Base-by-base conservation (phyloP, 1,140 invertebrate genomes). In the Drosophila seguyi region DNA sequence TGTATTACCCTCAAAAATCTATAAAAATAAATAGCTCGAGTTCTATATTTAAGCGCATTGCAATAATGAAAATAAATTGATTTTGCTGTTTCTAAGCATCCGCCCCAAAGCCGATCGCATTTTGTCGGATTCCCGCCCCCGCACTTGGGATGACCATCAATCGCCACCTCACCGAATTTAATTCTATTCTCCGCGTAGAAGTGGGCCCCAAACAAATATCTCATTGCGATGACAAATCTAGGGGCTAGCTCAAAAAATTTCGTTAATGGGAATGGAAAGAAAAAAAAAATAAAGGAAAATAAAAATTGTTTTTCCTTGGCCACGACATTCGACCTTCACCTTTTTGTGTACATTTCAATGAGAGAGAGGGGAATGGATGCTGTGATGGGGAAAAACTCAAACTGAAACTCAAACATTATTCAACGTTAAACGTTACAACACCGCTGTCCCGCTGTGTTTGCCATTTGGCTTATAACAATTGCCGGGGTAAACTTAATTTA, bases 401-500 rank as follows among this genome's bases (percentile, higher is more conserved):
- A 48, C 44, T 14, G 25, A 71, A 47, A 55, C 31, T 34, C 18
- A 74, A 66, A 61, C 52, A 74, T 53, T 78, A 60, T 81, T 79
- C 60, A 71, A 81, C 59, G 52, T 81, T 81, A 81, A 79, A 62
- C 44, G 57, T 68, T 75, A 69, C 63, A 66, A 44, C 56, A 55
- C 13, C 47, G 47, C 22, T 25, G 5, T 45, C 62, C 66, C 66
- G 66, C 66, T 69, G 45, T 65, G 59, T 62, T 84, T 82, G 81
- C 77, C 82, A 81, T 85, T 84, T 85, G 78, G 82, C 81, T 75
- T 86, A 56, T 74, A 80, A 75, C 85, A 90, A 88, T 84, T 74
- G 77, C 61, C 66, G 38, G 65, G 59, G 78, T 75, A 90, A 88
- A 88, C 85, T 90, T 90, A 90, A 88, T 88, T 88, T 88, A 88